Evolutionary conservation across 2,888 invertebrate species (phyloP).

Genomic region (Idaea dimidiata): DNA sequence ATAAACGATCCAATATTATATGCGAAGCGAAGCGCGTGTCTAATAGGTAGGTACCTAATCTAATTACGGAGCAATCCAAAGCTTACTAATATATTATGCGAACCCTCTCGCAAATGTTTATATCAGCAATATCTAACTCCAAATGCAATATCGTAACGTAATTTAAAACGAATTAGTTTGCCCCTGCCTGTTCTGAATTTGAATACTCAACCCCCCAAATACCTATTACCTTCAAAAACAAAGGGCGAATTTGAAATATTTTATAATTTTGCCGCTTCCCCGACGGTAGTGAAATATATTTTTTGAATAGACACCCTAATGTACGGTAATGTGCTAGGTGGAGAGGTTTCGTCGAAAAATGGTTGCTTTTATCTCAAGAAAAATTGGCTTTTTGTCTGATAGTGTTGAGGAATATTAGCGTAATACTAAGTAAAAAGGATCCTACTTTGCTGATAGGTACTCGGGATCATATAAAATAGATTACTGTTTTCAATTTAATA

Average conservation of each 20-base stretch:
- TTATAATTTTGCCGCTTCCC: conserved; percentile 64
- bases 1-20: conserved; percentile 16
- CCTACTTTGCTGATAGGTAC: conserved; percentile 28
- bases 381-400: conserved; percentile 53
- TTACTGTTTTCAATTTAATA: neutral
- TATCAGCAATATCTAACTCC: conserved; percentile 72
- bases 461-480: conserved; percentile 16
- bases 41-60: conserved; percentile 50
- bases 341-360: conserved; percentile 57
- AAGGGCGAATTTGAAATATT: conserved; percentile 68
- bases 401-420: conserved; percentile 45
- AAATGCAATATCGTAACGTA: conserved; percentile 78
- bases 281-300: conserved; percentile 52
- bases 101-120: conserved; percentile 69
- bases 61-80: conserved; percentile 49
- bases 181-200: conserved; percentile 73
- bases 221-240: conserved; percentile 68
- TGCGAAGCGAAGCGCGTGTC: conserved; percentile 41
- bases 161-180: conserved; percentile 79
- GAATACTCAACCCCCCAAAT: conserved; percentile 70
- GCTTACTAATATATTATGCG: conserved; percentile 58
- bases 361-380: conserved; percentile 55
- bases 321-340: conserved; percentile 59
- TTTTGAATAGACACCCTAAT: conserved; percentile 67
- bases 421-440: conserved; percentile 22